phyloP scores from a whole-genome alignment of 2,797 vertebrate species.

The Mycteria americana region DNA sequence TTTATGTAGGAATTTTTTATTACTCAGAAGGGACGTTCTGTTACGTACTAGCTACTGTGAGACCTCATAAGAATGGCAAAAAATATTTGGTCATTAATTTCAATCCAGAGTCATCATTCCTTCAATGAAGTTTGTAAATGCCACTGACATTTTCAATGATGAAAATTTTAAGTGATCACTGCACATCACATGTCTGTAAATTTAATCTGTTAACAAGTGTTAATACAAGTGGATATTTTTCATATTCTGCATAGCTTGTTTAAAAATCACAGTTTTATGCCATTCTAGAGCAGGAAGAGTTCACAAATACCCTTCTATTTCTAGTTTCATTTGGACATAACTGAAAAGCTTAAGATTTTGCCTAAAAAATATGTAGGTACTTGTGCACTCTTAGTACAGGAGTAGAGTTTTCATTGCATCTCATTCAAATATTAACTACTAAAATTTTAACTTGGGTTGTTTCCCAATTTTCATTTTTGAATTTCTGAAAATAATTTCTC shows the following conservation, averaged over 20 bases:
- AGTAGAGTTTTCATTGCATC: not conserved
- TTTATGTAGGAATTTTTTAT: not conserved
- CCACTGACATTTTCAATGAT: not conserved
- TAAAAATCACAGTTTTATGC: not conserved
- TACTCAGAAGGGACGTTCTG: not conserved
- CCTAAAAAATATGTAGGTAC: not conserved
- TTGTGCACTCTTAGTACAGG: not conserved
- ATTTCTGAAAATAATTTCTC: not conserved
- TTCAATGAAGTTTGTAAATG: not conserved
- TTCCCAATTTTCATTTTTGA: not conserved
- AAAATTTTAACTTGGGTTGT: not conserved
- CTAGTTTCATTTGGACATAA: not conserved
- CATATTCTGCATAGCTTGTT: not conserved
- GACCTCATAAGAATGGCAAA: not conserved
- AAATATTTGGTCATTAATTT: not conserved
- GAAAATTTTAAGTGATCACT: not conserved
- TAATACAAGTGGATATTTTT: not conserved
- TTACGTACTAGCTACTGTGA: not conserved
- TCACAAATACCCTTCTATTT: not conserved
- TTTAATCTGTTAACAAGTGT: not conserved
- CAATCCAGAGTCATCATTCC: not conserved
- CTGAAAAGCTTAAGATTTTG: not conserved
- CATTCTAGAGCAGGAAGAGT: not conserved
- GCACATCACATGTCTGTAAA: not conserved
- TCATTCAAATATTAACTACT: not conserved